Base-by-base conservation (phyloP, 2,113 vertebrate genomes). In the Tetrax tetrax region DNA sequence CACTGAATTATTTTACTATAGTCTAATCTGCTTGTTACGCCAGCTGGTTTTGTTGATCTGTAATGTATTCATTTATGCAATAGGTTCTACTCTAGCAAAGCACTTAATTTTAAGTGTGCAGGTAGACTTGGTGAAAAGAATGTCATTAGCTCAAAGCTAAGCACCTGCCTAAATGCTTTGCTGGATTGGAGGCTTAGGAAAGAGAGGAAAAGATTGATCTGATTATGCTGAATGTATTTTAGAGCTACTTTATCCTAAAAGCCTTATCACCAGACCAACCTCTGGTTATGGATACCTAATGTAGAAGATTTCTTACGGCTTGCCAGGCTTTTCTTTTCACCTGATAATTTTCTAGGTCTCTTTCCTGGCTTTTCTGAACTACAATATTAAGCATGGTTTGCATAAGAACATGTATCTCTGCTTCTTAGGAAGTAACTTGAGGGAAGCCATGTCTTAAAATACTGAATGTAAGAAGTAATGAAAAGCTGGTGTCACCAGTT, bases 91-190 rank as follows among this genome's bases (percentile, higher is more conserved):
- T 70, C 41, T 66, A 92, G 50, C 33, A 86, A 88, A 93, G 50
- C 33, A 83, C 71, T 93, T 91, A 57, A 74, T 7, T 10, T 95
- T 80, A 77, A 84, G 37, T 66, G 64, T 90, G 90, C 51, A 97
- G 88, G 93, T 94, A 95, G 71, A 50, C 43, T 77, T 51, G 59
- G 63, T 57, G 94, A 77, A 83, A 88, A 91, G 66, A 88, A 83
- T 88, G 59, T 50, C 63, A 93, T 94, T 95, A 95, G 38, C 93
- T 83, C 63, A 88, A 80, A 93, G 78, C 56, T 92, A 86, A 94
- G 83, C 64, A 81, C 76, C 84, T 95, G 64, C 54, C 71, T 93
- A 83, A 93, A 77, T 77, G 41, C 68, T 96, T 83, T 93, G 56
- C 79, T 86, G 92, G 75, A 81, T 74, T 80, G 59, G 47, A 80